phyloP scores from a whole-genome alignment of 2,888 invertebrate species.

The Stenurella melanura region DNA sequence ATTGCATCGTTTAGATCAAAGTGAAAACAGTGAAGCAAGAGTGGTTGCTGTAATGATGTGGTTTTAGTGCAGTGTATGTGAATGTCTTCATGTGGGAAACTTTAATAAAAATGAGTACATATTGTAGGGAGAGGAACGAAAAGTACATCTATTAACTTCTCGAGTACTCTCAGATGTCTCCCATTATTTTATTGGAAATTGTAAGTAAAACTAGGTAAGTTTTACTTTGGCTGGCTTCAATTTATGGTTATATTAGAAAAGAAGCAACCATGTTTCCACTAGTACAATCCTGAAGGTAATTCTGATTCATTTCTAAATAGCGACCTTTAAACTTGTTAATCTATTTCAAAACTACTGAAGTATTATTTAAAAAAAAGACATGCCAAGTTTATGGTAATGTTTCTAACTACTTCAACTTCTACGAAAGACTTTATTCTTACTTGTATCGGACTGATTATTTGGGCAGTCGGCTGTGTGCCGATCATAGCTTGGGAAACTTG shows the following conservation, averaged over 20 bases:
- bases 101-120: not conserved
- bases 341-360: conserved; percentile 40
- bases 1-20: not conserved
- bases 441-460: conserved; percentile 84
- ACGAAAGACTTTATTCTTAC: conserved; percentile 68
- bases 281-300: not conserved
- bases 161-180: conserved; percentile 53
- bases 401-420: conserved; percentile 55
- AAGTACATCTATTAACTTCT: conserved; percentile 43
- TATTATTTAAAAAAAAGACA: conserved; percentile 31
- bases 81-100: not conserved
- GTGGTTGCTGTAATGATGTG: conserved; percentile 32
- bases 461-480: conserved; percentile 80
- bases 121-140: conserved; percentile 54
- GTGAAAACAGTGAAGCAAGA: conserved; percentile 35
- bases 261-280: conserved; percentile 36
- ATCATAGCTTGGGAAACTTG: conserved; percentile 84
- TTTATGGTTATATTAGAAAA: conserved; percentile 26
- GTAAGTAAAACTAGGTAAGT: conserved; percentile 5
- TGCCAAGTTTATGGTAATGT: conserved; percentile 36
- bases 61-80: conserved; percentile 21
- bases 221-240: conserved; percentile 33
- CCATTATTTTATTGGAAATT: conserved; percentile 48
- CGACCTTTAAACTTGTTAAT: conserved; percentile 24
- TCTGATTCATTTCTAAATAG: not conserved